phyloP scores from a whole-genome alignment of 2,113 vertebrate species.

The Nesoenas mayeri region DNA sequence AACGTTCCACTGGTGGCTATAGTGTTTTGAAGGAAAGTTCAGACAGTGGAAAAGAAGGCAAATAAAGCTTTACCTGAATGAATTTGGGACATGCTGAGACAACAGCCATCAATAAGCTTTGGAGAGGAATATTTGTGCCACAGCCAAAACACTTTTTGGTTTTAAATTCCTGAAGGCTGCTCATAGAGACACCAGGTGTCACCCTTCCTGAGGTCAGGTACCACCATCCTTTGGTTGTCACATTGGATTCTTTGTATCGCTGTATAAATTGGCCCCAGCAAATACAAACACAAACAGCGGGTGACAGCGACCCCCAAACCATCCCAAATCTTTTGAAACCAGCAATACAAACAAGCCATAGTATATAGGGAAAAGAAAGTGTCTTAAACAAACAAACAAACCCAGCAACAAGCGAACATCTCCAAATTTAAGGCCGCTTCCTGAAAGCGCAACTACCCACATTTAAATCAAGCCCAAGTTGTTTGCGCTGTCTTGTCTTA shows the following conservation, averaged over 20 bases:
- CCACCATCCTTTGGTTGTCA: neutral
- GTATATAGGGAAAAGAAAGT: neutral
- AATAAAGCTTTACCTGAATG: neutral
- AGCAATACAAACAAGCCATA: neutral
- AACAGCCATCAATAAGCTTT: neutral
- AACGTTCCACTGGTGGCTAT: neutral
- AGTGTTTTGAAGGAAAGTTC: neutral
- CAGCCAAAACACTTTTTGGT: neutral
- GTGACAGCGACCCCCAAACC: neutral
- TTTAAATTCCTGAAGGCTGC: neutral
- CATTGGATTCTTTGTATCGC: neutral
- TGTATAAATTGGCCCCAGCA: neutral
- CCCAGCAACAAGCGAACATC: neutral
- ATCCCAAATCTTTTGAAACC: neutral
- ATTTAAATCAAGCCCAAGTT: neutral
- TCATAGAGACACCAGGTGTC: rapidly evolving
- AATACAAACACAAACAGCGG: neutral
- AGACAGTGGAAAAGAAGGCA: neutral
- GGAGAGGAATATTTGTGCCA: neutral
- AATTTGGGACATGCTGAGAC: neutral
- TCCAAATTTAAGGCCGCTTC: neutral
- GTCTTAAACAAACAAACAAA: neutral
- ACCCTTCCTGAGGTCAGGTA: neutral
- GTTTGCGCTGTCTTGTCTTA: neutral
- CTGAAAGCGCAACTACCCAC: neutral